These are phyloP conservation scores for Crenuchus spilurus DNA, from an alignment of 2,797 vertebrate species.

Conservation along the genomic window DNA sequence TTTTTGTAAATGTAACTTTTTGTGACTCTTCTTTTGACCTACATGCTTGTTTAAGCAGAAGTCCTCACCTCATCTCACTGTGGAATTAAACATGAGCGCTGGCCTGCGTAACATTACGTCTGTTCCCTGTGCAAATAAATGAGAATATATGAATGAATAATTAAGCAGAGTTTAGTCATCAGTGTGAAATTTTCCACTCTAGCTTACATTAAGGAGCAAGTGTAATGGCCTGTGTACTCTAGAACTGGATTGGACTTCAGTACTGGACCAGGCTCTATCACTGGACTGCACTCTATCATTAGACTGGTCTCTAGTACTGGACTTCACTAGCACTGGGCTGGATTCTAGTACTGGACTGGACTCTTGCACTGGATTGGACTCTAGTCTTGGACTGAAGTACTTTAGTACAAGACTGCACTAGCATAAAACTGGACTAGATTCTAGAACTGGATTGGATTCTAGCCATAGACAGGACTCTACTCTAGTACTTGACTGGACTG, in stretches of 20 bases:
- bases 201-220: neutral
- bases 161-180: conserved; percentile 1
- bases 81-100: conserved; percentile 24
- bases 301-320: neutral
- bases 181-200: neutral
- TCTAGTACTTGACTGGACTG: too few species aligned
- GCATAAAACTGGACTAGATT: too few species aligned
- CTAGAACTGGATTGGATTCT: too few species aligned
- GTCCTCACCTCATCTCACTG: neutral
- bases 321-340: too few species aligned
- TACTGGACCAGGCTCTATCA: too few species aligned
- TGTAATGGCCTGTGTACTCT: neutral
- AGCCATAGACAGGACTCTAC: too few species aligned
- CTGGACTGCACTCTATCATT: neutral
- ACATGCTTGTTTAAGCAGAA: conserved; percentile 17
- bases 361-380: too few species aligned
- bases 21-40: conserved; percentile 7
- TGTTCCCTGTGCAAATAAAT: conserved; percentile 11
- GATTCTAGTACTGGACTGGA: too few species aligned
- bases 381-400: too few species aligned
- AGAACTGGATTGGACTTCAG: neutral
- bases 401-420: too few species aligned
- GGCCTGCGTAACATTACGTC: conserved; percentile 7
- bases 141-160: conserved; percentile 34
- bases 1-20: neutral